phyloP scores from a whole-genome alignment of 30 jellyfish, hydroid and myxozoan species.

The Morbakka virulenta region DNA sequence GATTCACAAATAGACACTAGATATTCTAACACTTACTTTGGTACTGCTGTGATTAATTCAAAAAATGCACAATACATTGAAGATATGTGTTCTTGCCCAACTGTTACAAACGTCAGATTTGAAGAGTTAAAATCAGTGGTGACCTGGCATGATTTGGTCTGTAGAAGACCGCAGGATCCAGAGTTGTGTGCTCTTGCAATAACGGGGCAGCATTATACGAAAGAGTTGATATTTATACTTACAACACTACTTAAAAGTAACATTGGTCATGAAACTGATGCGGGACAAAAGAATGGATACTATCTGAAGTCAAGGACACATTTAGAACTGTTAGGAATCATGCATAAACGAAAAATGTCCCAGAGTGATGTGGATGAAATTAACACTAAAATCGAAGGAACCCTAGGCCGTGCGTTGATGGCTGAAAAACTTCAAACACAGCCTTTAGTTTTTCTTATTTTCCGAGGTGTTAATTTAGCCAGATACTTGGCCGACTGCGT shows the following conservation, averaged over 20 bases:
- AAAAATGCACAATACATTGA: slow-evolving; percentile 24
- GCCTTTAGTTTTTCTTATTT: slow-evolving; percentile 47
- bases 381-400: slow-evolving; percentile 37
- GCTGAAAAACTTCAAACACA: slow-evolving; percentile 14
- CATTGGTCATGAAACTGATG: neutral
- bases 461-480: slow-evolving; percentile 4
- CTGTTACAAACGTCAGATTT: neutral
- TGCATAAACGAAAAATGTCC: slow-evolving; percentile 4
- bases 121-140: neutral
- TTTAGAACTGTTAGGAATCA: slow-evolving; percentile 44
- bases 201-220: neutral
- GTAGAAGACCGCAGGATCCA: neutral
- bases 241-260: neutral
- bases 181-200: neutral
- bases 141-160: neutral
- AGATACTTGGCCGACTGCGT: slow-evolving; percentile 1
- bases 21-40: slow-evolving; percentile 36
- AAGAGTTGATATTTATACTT: neutral
- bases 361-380: slow-evolving; percentile 37
- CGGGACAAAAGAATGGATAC: slow-evolving; percentile 10
- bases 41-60: slow-evolving; percentile 17
- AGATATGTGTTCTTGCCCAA: neutral
- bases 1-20: slow-evolving; percentile 29
- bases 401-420: slow-evolving; percentile 4
- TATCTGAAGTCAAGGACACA: slow-evolving; percentile 38